phyloP scores from a whole-genome alignment of 2,797 vertebrate genomes.

The Alectoris magna region DNA sequence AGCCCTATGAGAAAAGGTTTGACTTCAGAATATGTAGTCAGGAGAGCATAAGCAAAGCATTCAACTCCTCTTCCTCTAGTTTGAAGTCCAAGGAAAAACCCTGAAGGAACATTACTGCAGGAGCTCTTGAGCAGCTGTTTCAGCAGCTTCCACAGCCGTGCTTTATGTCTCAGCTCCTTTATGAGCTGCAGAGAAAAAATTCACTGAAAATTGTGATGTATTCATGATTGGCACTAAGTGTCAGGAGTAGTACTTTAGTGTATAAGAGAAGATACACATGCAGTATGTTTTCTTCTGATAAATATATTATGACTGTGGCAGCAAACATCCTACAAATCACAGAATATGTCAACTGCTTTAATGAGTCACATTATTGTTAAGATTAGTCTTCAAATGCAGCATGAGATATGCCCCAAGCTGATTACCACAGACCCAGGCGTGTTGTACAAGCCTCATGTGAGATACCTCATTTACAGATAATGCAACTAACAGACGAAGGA shows the following conservation, averaged over 20 bases:
- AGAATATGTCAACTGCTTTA: background rate
- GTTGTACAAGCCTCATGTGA: background rate
- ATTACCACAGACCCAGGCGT: rapidly evolving
- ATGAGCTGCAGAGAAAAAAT: background rate
- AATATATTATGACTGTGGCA: background rate
- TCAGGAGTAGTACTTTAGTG: background rate
- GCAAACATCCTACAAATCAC: background rate
- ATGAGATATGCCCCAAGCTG: background rate
- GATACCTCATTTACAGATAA: background rate
- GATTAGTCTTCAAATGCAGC: background rate
- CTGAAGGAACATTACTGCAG: background rate
- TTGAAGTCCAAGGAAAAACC: background rate
- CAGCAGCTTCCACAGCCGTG: background rate
- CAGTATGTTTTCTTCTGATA: background rate
- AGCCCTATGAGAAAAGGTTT: background rate
- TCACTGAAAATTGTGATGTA: background rate
- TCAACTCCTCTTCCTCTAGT: background rate
- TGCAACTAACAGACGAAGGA: background rate
- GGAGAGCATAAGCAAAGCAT: background rate
- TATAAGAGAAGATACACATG: background rate
- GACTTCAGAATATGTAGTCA: background rate
- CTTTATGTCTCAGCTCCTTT: background rate
- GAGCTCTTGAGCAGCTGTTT: rapidly evolving
- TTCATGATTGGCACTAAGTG: background rate
- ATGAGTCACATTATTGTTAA: background rate